phyloP scores from a whole-genome alignment of 1,140 invertebrate genomes.

The Macrobrachium rosenbergii region DNA sequence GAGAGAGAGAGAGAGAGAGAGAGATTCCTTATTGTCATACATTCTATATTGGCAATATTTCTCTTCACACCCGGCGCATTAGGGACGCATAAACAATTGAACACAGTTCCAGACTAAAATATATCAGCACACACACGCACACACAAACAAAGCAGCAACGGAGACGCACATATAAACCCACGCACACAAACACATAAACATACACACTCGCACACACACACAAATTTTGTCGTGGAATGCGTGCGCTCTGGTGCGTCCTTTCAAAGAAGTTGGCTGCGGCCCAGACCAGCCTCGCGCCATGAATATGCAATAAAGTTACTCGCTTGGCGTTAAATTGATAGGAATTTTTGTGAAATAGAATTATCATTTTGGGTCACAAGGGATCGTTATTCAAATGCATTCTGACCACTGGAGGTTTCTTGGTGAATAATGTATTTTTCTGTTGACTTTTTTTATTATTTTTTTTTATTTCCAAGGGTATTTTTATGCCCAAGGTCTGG shows the following conservation, averaged over 20 bases:
- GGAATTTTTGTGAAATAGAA: slow-evolving; percentile 36
- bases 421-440: too few species aligned
- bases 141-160: too few species aligned
- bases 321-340: slow-evolving; percentile 35
- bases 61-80: too few species aligned
- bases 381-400: slow-evolving; percentile 35
- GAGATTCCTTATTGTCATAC: too few species aligned
- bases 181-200: not conserved
- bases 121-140: not conserved
- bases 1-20: too few species aligned
- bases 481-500: too few species aligned
- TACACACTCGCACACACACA: not conserved
- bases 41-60: too few species aligned
- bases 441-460: too few species aligned
- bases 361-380: slow-evolving; percentile 42
- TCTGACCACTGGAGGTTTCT: slow-evolving; percentile 15
- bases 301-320: slow-evolving; percentile 32
- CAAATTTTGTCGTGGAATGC: slow-evolving; percentile 20
- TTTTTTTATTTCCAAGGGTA: too few species aligned
- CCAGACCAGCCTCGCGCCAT: slow-evolving; percentile 1
- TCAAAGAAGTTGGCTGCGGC: not conserved
- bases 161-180: not conserved
- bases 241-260: slow-evolving; percentile 9
- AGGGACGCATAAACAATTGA: too few species aligned
- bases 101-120: too few species aligned